Conservation (phyloP, 2,888 invertebrate species). For the Chrysolina americana region DNA sequence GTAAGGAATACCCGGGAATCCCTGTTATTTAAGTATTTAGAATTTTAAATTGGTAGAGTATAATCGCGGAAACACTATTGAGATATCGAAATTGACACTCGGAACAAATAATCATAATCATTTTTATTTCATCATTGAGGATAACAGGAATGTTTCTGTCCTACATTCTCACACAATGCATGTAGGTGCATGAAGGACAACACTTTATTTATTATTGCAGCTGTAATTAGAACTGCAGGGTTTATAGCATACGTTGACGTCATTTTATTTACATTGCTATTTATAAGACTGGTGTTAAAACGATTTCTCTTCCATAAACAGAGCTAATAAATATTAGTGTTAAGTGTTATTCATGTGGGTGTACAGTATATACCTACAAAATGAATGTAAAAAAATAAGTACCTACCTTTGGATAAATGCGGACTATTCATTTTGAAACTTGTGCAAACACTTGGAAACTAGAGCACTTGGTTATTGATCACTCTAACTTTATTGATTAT, state of each 20-base stretch:
- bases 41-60: too few relatives aligned
- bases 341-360: not conserved
- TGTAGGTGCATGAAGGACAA: not conserved
- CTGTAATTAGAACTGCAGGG: constrained; percentile 38
- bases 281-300: constrained; percentile 34
- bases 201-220: constrained; percentile 11
- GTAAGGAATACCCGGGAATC: too few relatives aligned
- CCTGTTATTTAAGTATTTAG: too few relatives aligned
- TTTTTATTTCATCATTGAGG: not conserved
- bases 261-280: constrained; percentile 50
- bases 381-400: constrained; percentile 26
- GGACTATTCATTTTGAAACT: constrained; percentile 53
- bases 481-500: constrained; percentile 49
- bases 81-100: too few relatives aligned
- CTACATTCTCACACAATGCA: not conserved
- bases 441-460: constrained; percentile 22
- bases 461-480: constrained; percentile 43
- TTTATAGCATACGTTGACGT: constrained; percentile 42
- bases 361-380: constrained; percentile 24
- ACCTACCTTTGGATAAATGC: constrained; percentile 56
- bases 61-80: too few relatives aligned
- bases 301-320: constrained; percentile 10
- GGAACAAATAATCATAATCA: too few relatives aligned
- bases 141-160: not conserved
- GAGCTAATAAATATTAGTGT: not conserved